Evolutionary conservation across 2,113 vertebrate species (phyloP).

Genomic region (Leuciscus idus): DNA sequence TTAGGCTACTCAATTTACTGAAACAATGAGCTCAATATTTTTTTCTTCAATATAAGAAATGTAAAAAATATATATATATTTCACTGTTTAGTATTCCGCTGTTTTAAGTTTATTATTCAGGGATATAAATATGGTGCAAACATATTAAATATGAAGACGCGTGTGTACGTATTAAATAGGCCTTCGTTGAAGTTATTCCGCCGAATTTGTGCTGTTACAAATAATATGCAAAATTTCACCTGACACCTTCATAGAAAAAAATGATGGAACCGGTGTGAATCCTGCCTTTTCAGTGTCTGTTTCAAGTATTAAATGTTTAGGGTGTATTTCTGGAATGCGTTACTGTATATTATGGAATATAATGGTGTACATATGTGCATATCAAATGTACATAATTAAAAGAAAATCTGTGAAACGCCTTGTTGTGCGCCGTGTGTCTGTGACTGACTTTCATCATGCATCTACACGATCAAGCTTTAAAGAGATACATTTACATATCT

Average conservation of each 20-base stretch:
- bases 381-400: conserved; percentile 80
- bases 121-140: conserved; percentile 64
- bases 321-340: conserved; percentile 74
- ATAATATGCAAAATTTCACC: conserved; percentile 80
- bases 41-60: conserved; percentile 12
- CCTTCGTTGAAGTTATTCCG: conserved; percentile 64
- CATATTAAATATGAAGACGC: conserved; percentile 41
- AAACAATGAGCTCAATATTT: background rate
- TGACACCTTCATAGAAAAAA: conserved; percentile 52
- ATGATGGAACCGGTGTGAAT: conserved; percentile 54
- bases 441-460: background rate
- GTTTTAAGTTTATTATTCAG: conserved; percentile 75
- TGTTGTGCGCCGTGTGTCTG: conserved; percentile 19
- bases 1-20: background rate
- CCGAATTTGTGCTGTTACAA: conserved; percentile 76
- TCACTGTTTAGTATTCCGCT: conserved; percentile 61
- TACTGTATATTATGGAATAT: conserved; percentile 64
- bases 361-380: conserved; percentile 75
- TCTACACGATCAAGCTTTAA: background rate
- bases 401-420: conserved; percentile 58
- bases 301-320: conserved; percentile 59
- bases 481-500: background rate
- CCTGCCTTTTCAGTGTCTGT: conserved; percentile 62
- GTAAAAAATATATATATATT: background rate
- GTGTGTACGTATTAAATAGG: conserved; percentile 48